Conservation (phyloP, 2,888 invertebrate species). For the Tetheella fluctuosa region DNA sequence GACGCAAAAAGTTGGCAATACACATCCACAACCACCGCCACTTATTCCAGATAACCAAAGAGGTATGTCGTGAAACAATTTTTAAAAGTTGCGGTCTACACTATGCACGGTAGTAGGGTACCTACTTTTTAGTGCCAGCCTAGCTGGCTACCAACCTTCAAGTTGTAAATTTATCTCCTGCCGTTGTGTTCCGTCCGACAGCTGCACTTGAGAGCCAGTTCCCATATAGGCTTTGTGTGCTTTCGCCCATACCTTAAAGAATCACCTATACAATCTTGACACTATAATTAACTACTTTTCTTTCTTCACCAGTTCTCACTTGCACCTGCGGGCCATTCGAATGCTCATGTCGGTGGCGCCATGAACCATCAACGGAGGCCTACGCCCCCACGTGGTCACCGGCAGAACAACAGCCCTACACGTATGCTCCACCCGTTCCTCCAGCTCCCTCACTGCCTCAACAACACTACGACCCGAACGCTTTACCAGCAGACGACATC, state of each 20-base stretch:
- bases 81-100: background rate
- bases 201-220: no score
- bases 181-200: no score
- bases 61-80: conserved; percentile 75
- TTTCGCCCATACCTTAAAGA: no score
- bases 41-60: conserved; percentile 88
- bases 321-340: conserved; percentile 91
- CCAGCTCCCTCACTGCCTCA: conserved; percentile 63
- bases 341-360: conserved; percentile 86
- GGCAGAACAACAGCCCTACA: conserved; percentile 60
- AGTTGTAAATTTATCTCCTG: no score
- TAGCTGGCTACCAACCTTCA: no score
- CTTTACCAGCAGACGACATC: conserved; percentile 86
- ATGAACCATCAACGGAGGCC: conserved; percentile 61
- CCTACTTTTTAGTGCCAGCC: no score
- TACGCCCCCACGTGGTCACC: conserved; percentile 70
- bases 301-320: conserved; percentile 79
- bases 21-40: conserved; percentile 84
- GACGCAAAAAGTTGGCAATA: conserved; percentile 56
- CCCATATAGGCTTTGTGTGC: no score
- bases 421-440: conserved; percentile 57
- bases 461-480: conserved; percentile 84
- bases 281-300: conserved; percentile 1
- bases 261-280: background rate
- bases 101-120: no score